Evolutionary conservation across 92 coral and sea anemone genomes (phyloP).

Genomic region (Montipora capitata): DNA sequence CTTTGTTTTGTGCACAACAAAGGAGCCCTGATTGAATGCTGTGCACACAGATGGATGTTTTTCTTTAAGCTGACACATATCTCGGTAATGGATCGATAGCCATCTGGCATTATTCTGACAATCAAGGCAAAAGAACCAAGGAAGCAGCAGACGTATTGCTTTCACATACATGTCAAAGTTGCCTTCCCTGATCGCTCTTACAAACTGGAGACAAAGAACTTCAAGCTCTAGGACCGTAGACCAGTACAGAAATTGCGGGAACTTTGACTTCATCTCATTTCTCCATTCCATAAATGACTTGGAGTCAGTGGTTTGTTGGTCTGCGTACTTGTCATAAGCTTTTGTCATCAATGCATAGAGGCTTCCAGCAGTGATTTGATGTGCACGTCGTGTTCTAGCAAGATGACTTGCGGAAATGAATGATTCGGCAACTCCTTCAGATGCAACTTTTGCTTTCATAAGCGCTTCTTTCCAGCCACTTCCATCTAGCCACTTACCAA

Average conservation of each 20-base stretch:
- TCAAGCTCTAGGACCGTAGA: constrained; percentile 33
- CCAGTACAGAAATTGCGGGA: constrained; percentile 38
- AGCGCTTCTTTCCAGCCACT: too few relatives aligned
- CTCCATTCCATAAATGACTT: too few relatives aligned
- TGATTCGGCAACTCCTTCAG: too few relatives aligned
- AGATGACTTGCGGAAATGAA: too few relatives aligned
- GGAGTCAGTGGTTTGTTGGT: too few relatives aligned
- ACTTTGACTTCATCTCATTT: not conserved
- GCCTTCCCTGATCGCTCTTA: constrained; percentile 38
- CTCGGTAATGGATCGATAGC: constrained; percentile 54
- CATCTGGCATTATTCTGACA: constrained; percentile 49
- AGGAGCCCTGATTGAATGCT: constrained; percentile 34
- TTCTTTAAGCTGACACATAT: constrained; percentile 50
- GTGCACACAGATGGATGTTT: constrained; percentile 52
- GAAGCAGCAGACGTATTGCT: constrained; percentile 45
- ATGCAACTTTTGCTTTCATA: too few relatives aligned
- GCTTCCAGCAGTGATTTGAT: too few relatives aligned
- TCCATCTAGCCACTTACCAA: too few relatives aligned
- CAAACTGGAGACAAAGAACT: constrained; percentile 31
- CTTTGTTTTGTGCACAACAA: constrained; percentile 42
- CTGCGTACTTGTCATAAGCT: too few relatives aligned
- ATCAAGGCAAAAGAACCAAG: constrained; percentile 65
- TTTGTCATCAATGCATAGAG: too few relatives aligned
- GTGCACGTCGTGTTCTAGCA: too few relatives aligned
- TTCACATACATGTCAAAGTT: constrained; percentile 37